Base-by-base conservation (phyloP, 2,888 invertebrate genomes). In the Fragum sueziense region DNA sequence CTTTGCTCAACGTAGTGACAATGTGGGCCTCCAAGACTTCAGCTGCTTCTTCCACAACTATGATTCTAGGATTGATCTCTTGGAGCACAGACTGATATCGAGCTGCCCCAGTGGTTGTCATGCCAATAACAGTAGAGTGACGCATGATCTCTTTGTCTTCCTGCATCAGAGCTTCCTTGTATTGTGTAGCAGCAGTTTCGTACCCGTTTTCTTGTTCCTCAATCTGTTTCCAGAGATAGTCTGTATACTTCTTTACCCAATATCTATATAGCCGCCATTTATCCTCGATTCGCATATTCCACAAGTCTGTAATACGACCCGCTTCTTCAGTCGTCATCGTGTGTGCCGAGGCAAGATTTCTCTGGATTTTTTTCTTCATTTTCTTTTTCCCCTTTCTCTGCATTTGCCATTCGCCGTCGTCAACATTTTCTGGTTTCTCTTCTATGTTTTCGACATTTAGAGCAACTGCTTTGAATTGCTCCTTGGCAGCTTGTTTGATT, bases 1-100 rank as follows among this genome's bases (percentile, higher is more conserved):
- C 93, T 29, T 94, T 93, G 0, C 96, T 96, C 25, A 97, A 93
- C 0, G 97, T 95, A 0, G 96, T 95, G 0, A 97, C 93, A 17
- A 97, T 95, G 90, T 97, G 97, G 0, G 96, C 95, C 91, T 98
- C 98, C 41, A 97, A 93, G 0, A 97, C 96, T 94, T 97, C 97
- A 0, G 97, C 97, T 0, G 97, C 97, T 93, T 98, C 98, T 92
- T 97, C 97, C 1, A 97, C 96, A 25, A 94, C 91, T 17, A 94
- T 91, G 65, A 93, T 91, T 41, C 88, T 87, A 7, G 93, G 93
- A n/a, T 90, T 85, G 29, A 94, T 88, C 33, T 87, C 84, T 73
- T 88, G 88, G 33, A 92, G 85, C 4, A 92, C 76, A 9, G 82
- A 57, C 29, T 89, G 89, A 74, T 91, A 92, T 41, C 89, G 81